Conservation (phyloP, 1,140 invertebrate species). For the Sinonovacula constricta region DNA sequence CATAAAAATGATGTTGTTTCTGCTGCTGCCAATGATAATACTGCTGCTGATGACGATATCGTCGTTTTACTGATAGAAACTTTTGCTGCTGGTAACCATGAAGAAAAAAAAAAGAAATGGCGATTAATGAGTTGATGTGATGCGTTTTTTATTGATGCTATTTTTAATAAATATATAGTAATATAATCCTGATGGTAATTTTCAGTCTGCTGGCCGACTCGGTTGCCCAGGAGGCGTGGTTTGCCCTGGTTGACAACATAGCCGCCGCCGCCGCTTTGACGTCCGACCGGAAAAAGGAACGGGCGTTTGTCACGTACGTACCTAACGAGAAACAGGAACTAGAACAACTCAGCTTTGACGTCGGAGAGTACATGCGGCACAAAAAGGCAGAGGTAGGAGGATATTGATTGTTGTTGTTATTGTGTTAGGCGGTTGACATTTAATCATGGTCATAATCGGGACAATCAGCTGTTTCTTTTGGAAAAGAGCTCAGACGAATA, state of each 20-base stretch:
- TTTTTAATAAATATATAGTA: background rate
- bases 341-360: slow-evolving; percentile 65
- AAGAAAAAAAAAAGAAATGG: background rate
- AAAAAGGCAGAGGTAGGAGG: slow-evolving; percentile 62
- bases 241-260: slow-evolving; percentile 58
- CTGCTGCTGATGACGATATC: background rate
- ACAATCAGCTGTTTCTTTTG: too few species aligned
- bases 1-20: background rate
- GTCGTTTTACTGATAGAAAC: too few species aligned
- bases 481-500: too few species aligned
- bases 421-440: too few species aligned
- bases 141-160: background rate
- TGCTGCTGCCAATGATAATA: background rate
- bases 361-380: slow-evolving; percentile 59
- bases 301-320: slow-evolving; percentile 63
- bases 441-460: too few species aligned
- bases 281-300: slow-evolving; percentile 43
- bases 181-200: background rate
- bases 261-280: slow-evolving; percentile 47
- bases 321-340: slow-evolving; percentile 60
- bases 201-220: slow-evolving; percentile 36
- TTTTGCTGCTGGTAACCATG: background rate
- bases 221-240: slow-evolving; percentile 60
- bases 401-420: too few species aligned
- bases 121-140: background rate